Conservation (phyloP, 1,140 invertebrate genomes). For the Drosophila biarmipes region DNA sequence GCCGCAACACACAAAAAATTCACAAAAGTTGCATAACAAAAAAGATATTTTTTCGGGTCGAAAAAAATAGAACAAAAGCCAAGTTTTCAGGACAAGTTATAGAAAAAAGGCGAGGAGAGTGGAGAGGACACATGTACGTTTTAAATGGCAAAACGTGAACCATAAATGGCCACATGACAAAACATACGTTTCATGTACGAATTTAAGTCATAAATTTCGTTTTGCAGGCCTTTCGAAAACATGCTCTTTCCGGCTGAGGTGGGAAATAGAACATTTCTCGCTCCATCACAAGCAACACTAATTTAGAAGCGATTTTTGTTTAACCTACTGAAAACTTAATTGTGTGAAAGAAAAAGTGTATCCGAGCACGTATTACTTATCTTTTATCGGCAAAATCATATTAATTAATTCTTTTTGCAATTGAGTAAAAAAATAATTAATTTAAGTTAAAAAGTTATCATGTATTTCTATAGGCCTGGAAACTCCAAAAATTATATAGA, state of each 20-base stretch:
- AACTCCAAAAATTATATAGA: too few species aligned
- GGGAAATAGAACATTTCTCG: background rate
- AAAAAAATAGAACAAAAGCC: conserved; percentile 65
- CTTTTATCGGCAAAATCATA: too few species aligned
- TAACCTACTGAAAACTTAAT: too few species aligned
- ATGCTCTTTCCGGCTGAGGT: conserved; percentile 7
- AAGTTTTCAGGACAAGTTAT: conserved; percentile 33
- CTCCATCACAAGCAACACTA: too few species aligned
- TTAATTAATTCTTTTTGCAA: too few species aligned
- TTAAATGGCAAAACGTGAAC: conserved; percentile 51
- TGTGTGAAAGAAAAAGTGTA: too few species aligned
- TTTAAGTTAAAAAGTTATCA: too few species aligned
- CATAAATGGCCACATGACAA: conserved; percentile 78
- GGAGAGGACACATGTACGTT: conserved; percentile 15
- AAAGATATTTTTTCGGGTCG: conserved; percentile 35
- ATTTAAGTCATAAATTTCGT: conserved; percentile 73
- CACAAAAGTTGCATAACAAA: conserved; percentile 51
- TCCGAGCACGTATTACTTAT: too few species aligned
- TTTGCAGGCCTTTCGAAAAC: conserved; percentile 55
- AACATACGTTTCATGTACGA: conserved; percentile 76
- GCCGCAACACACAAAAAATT: conserved; percentile 35
- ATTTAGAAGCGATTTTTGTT: too few species aligned
- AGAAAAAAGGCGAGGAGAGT: background rate
- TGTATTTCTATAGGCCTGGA: too few species aligned
- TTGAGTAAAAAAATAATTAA: too few species aligned